phyloP scores from a whole-genome alignment of 1,140 invertebrate genomes.

The Drosophila arawakana region DNA sequence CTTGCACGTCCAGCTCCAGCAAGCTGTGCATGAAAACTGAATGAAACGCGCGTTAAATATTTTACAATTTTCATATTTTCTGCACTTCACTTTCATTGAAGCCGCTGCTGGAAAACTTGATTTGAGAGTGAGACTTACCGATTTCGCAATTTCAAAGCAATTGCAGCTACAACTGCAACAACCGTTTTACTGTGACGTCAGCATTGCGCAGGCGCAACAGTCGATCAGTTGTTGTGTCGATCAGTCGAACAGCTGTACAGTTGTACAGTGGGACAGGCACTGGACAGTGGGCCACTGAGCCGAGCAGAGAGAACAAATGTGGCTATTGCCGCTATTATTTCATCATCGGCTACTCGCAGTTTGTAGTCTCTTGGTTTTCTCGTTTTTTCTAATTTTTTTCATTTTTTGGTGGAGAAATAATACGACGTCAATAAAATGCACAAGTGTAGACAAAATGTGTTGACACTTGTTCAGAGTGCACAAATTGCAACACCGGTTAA shows the following conservation, averaged over 20 bases:
- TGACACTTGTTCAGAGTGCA: conserved; percentile 40
- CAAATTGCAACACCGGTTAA: conserved; percentile 45
- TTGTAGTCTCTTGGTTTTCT: conserved; percentile 32
- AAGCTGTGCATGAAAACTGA: conserved; percentile 66
- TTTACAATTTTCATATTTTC: conserved; percentile 61
- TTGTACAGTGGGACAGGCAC: conserved; percentile 10
- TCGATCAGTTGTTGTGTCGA: conserved; percentile 21
- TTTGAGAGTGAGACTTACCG: conserved; percentile 54
- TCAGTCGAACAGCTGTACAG: conserved; percentile 38
- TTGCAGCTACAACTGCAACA: conserved; percentile 11
- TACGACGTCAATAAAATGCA: conserved; percentile 38
- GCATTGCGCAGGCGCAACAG: conserved; percentile 3
- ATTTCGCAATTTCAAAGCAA: conserved; percentile 59
- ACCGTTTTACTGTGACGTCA: neutral
- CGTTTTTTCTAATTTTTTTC: conserved; percentile 11
- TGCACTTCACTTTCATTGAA: conserved; percentile 53
- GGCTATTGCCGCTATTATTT: conserved; percentile 51
- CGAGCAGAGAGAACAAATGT: conserved; percentile 41
- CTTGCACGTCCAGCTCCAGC: conserved; percentile 44
- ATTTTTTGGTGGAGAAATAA: conserved; percentile 48
- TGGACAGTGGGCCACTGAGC: conserved; percentile 30
- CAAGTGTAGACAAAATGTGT: conserved; percentile 46
- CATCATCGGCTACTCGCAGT: conserved; percentile 53
- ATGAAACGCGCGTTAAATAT: conserved; percentile 45
- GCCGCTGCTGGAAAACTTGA: conserved; percentile 66